Evolutionary conservation across 2,797 vertebrate species (phyloP).

Genomic region (Acomys russatus): DNA sequence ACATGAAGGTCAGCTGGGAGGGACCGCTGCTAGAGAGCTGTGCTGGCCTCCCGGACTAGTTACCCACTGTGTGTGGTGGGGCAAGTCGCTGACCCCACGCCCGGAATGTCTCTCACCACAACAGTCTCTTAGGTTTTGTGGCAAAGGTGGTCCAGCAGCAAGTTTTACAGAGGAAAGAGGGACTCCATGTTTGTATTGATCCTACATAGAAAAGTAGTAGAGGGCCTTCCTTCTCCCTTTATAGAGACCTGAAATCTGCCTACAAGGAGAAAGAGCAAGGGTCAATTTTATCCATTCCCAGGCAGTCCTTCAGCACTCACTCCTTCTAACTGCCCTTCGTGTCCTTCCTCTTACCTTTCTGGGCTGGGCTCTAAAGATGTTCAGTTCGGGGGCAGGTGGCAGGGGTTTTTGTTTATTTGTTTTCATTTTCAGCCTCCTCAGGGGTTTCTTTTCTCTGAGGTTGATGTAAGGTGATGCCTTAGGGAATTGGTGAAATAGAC

Average conservation of each 20-base stretch:
- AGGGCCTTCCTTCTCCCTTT: neutral
- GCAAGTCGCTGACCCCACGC: neutral
- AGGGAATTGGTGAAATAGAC: neutral
- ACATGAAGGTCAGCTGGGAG: conserved; percentile 9
- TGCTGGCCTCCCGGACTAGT: neutral
- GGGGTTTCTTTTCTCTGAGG: neutral
- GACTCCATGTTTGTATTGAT: neutral
- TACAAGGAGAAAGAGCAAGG: neutral
- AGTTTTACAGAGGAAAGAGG: neutral
- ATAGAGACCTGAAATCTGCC: neutral
- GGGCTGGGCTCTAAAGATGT: neutral
- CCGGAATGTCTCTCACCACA: neutral
- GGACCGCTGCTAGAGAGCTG: neutral
- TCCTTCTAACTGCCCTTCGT: neutral
- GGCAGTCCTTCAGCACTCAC: neutral
- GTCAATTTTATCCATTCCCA: neutral
- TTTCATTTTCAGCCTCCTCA: neutral
- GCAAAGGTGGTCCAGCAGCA: neutral
- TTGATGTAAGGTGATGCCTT: neutral
- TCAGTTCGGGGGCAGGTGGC: neutral
- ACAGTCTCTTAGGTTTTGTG: neutral
- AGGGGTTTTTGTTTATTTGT: neutral
- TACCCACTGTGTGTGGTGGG: neutral
- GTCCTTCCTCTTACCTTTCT: neutral
- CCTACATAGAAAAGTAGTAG: neutral